Percentiles rank a stretch among this genome's conserved stretches.
These are phyloP conservation scores for Habropoda laboriosa DNA, from an alignment of 1,140 invertebrate species.

Conservation along the genomic window DNA sequence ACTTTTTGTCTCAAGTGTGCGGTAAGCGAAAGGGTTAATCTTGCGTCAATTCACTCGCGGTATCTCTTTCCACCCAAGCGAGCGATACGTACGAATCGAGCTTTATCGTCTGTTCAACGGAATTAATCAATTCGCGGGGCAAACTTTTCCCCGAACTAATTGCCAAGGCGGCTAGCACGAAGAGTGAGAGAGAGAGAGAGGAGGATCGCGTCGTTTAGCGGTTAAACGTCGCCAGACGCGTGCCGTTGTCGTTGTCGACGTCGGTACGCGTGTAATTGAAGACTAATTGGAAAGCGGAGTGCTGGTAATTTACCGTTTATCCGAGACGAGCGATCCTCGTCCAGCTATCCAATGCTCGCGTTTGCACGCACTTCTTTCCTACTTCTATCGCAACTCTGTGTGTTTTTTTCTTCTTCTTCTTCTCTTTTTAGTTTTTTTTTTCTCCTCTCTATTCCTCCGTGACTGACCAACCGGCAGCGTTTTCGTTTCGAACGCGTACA, in stretches of 20 bases:
- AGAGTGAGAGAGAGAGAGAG: no score
- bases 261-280: constrained; percentile 26
- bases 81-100: background rate
- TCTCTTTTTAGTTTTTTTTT: background rate
- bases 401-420: no score
- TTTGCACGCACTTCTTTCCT: background rate
- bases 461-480: background rate
- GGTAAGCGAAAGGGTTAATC: no score
- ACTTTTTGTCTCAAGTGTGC: no score
- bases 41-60: no score
- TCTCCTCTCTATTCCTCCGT: background rate
- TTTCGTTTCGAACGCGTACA: background rate
- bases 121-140: constrained; percentile 4
- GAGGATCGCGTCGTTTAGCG: background rate
- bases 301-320: constrained; percentile 47
- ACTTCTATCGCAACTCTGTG: background rate
- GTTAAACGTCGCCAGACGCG: constrained; percentile 35
- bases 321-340: background rate
- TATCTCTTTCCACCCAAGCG: background rate
- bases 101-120: background rate
- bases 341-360: background rate
- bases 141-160: constrained; percentile 36
- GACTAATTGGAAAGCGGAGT: constrained; percentile 48
- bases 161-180: background rate
- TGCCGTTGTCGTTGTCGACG: constrained; percentile 17